Conservation (phyloP, 2,797 vertebrate species). For the Setipinna tenuifilis region DNA sequence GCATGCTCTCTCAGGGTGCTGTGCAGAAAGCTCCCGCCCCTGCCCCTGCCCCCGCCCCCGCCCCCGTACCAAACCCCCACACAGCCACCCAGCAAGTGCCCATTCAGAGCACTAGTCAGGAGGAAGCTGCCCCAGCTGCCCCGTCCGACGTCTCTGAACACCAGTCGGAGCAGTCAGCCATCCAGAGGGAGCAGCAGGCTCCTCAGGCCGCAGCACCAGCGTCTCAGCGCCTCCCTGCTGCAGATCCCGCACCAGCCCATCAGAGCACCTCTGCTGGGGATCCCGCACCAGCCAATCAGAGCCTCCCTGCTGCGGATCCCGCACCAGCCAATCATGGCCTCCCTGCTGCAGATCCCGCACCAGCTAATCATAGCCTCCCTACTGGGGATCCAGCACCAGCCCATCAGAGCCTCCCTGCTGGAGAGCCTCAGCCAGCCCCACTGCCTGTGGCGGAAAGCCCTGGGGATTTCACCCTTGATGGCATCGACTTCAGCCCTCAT, state of each 20-base stretch:
- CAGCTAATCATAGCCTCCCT: too few relatives aligned
- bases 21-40: slow-evolving; percentile 33
- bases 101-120: background rate
- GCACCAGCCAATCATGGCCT: too few relatives aligned
- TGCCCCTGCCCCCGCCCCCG: slow-evolving; percentile 22
- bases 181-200: background rate
- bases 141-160: background rate
- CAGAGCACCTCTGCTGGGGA: slow-evolving; percentile 49
- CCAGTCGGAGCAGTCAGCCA: background rate
- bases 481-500: slow-evolving; percentile 68
- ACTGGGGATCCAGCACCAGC: slow-evolving; percentile 22
- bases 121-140: background rate
- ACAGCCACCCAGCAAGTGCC: background rate
- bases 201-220: slow-evolving; percentile 32
- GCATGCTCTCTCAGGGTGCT: slow-evolving; percentile 64
- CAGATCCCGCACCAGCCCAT: slow-evolving; percentile 37
- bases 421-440: slow-evolving; percentile 33
- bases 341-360: too few relatives aligned
- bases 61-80: background rate
- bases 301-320: too few relatives aligned
- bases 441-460: slow-evolving; percentile 53
- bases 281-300: slow-evolving; percentile 9
- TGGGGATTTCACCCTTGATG: slow-evolving; percentile 54
- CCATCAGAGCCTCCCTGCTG: slow-evolving; percentile 50
- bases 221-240: too few relatives aligned